Percentiles rank a stretch among this genome's conserved stretches.
phyloP scores from a whole-genome alignment of 2,113 vertebrate genomes.

The Phylloscopus trochiloides region DNA sequence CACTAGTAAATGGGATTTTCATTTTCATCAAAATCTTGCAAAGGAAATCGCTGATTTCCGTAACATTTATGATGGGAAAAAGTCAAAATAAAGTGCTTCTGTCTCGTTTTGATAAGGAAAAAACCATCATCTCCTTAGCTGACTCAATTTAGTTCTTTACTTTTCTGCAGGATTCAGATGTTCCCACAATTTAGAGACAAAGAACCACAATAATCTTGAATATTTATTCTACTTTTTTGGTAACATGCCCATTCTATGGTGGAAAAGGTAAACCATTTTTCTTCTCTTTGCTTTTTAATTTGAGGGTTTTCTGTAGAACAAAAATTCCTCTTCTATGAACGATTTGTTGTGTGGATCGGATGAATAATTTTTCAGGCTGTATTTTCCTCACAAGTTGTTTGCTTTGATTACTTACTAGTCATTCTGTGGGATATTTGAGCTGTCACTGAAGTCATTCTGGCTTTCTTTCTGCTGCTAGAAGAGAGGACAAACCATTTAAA shows the following conservation, averaged over 20 bases:
- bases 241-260: background rate
- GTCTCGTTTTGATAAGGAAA: background rate
- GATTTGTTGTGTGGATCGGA: background rate
- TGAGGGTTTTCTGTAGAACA: background rate
- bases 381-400: slow-evolving; percentile 6
- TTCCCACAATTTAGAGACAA: background rate
- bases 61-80: background rate
- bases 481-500: slow-evolving; percentile 39
- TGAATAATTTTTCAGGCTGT: background rate
- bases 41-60: background rate
- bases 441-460: slow-evolving; percentile 9
- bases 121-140: background rate
- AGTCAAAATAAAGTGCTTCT: slow-evolving; percentile 4
- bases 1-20: background rate
- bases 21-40: background rate
- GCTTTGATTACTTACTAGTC: slow-evolving; percentile 25
- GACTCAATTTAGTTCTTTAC: background rate
- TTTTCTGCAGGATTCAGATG: background rate
- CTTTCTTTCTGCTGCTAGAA: slow-evolving; percentile 8
- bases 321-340: background rate
- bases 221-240: background rate
- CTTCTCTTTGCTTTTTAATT: background rate
- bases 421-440: slow-evolving; percentile 6
- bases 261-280: background rate
- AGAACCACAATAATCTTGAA: background rate